Evolutionary conservation across 2,113 vertebrate genomes (phyloP).

Genomic region (Pelecanoides urinatrix): DNA sequence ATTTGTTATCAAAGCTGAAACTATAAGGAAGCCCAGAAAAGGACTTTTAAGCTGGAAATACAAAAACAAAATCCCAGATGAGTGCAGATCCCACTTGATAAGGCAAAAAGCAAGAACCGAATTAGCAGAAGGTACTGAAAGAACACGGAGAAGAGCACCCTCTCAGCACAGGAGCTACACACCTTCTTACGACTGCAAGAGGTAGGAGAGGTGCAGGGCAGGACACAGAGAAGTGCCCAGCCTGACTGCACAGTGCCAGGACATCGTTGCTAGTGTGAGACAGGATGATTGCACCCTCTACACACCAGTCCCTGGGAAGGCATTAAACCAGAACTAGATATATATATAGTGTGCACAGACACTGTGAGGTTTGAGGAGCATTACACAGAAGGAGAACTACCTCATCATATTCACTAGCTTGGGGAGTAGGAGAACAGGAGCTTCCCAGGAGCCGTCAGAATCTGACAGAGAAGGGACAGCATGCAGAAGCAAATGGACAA

Average conservation of each 20-base stretch:
- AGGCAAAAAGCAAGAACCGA: not conserved
- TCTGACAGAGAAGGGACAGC: not conserved
- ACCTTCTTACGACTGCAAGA: not conserved
- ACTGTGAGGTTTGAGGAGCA: not conserved
- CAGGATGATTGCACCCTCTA: not conserved
- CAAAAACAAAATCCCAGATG: not conserved
- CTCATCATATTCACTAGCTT: not conserved
- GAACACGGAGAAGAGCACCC: not conserved
- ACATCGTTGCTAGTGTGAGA: not conserved
- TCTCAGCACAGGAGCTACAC: not conserved
- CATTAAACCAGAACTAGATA: not conserved
- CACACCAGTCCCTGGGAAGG: not conserved
- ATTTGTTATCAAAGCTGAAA: slow-evolving; percentile 56
- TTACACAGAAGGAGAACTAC: not conserved
- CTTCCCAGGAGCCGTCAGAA: not conserved
- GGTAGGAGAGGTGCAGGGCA: not conserved
- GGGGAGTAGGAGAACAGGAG: not conserved
- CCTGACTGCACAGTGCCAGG: not conserved
- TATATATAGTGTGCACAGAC: fast-evolving
- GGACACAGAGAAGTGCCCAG: not conserved
- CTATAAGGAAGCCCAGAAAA: not conserved
- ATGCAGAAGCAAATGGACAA: not conserved
- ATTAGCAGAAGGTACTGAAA: slow-evolving; percentile 4
- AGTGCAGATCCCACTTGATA: not conserved
- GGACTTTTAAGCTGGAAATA: not conserved